Evolutionary conservation across 2,113 vertebrate genomes (phyloP), one percentile per base, ranked within the genome.

Genomic region (Perca flavescens): DNA sequence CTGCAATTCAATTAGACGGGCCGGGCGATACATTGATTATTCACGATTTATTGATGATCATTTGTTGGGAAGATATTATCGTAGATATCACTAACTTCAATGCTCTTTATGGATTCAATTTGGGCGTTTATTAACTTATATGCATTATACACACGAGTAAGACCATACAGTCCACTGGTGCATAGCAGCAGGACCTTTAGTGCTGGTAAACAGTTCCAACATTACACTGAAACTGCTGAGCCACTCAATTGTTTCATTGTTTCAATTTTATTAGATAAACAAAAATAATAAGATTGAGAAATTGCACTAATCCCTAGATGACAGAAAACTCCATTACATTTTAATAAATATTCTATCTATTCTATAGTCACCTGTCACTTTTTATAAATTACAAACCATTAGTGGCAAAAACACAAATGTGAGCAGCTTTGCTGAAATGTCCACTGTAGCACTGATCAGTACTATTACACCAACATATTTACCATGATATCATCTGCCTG

Each of bases 1-100:
- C 82, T 81, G 60, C 58, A 57, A 80, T 83, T 80, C 82, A 90
- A 86, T 89, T 31, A 25, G 36, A 53, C 31, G 6, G 10, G 46
- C 0, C 13, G 11, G 22, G 14, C 15, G 1, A 81, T 43, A 40
- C 22, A 21, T 13, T 8, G 34, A 77, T 77, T 31, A 50, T 52
- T 63, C 31, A 28, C 3, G 1, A 82, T 25, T 31, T 11, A 56
- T 34, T 12, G 0, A 8, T 53, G 31, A 76, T 63, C 4, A 80
- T 86, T 88, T 54, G 31, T 74, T 69, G 8, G 7, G 10, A 49
- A 15, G 22, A n/a, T 10, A 46, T 57, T 22, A 66, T 25, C 3
- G 0, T 10, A 46, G 31, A 40, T 22, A 56, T 77, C 49, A 9
- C 19, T 13, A 21, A 73, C 8, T 49, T 28, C 11, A 40, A 68